These are phyloP conservation scores for Phylloscopus trochiloides DNA, from an alignment of 2,113 vertebrate species.

Conservation along the genomic window DNA sequence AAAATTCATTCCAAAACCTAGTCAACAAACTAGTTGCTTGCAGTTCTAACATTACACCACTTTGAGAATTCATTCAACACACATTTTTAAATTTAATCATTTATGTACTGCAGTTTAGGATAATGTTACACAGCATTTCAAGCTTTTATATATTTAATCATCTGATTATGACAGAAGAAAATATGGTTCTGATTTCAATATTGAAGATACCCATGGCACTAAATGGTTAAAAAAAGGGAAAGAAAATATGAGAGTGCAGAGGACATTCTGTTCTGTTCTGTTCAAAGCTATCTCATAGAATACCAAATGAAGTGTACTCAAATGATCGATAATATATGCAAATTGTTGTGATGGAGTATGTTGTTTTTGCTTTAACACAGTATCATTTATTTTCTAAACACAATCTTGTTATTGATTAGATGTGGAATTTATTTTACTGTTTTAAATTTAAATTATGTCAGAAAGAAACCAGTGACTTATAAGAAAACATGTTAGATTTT, in stretches of 20 bases:
- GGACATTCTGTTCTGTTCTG: neutral
- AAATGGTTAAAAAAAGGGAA: neutral
- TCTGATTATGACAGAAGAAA: neutral
- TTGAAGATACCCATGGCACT: neutral
- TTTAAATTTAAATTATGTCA: neutral
- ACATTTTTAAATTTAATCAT: neutral
- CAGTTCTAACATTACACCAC: neutral
- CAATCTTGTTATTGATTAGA: neutral
- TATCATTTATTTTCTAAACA: slow-evolving; percentile 9
- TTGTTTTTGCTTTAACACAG: neutral
- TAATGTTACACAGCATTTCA: neutral
- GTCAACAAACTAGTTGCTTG: neutral
- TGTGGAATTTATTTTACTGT: neutral
- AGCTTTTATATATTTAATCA: neutral
- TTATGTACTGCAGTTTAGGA: neutral
- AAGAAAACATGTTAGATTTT: neutral
- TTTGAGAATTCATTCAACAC: neutral
- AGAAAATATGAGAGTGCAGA: neutral
- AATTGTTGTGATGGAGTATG: neutral
- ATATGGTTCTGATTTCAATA: neutral
- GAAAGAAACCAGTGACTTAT: neutral
- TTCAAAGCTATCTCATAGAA: neutral
- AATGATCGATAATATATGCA: neutral
- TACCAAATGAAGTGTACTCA: neutral
- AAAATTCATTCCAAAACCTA: neutral